Percentiles rank a stretch among this genome's conserved stretches.
Conservation (phyloP, 2,113 vertebrate genomes). For the Ursus arctos region DNA sequence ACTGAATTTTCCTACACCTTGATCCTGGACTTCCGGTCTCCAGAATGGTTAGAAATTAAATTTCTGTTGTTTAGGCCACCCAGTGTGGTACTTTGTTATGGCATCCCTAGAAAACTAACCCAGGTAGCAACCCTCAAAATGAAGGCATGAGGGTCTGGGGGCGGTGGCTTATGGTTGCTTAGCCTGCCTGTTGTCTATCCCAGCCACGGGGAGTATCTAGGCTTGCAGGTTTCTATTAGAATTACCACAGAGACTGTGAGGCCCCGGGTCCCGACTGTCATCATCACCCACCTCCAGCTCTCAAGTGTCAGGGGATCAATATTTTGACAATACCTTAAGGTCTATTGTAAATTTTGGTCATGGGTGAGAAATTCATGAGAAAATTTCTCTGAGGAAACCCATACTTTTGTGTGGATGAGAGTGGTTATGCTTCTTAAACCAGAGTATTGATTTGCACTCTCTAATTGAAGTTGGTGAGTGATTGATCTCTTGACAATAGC, state of each 20-base stretch:
- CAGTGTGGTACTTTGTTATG: background rate
- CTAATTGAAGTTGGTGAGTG: conserved; percentile 52
- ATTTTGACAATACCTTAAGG: background rate
- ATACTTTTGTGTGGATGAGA: background rate
- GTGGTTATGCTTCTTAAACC: background rate
- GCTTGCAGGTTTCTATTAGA: background rate
- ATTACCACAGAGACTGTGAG: background rate
- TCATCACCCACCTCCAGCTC: background rate
- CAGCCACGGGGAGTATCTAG: background rate
- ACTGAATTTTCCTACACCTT: background rate
- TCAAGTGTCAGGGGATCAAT: background rate
- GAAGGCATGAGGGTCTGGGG: background rate
- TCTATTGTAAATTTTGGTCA: background rate
- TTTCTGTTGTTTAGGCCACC: background rate
- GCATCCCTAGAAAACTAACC: background rate
- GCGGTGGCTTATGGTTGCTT: background rate
- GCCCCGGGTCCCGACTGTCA: background rate
- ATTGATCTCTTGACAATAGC: background rate
- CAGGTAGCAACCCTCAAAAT: background rate
- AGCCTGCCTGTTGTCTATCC: background rate
- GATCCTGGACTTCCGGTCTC: background rate
- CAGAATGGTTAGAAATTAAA: background rate
- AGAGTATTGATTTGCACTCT: conserved; percentile 1
- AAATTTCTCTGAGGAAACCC: conserved; percentile 23
- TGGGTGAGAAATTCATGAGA: background rate